These are phyloP conservation scores for Drosophila testacea DNA, from an alignment of 2,888 invertebrate genomes.

Conservation along the genomic window DNA sequence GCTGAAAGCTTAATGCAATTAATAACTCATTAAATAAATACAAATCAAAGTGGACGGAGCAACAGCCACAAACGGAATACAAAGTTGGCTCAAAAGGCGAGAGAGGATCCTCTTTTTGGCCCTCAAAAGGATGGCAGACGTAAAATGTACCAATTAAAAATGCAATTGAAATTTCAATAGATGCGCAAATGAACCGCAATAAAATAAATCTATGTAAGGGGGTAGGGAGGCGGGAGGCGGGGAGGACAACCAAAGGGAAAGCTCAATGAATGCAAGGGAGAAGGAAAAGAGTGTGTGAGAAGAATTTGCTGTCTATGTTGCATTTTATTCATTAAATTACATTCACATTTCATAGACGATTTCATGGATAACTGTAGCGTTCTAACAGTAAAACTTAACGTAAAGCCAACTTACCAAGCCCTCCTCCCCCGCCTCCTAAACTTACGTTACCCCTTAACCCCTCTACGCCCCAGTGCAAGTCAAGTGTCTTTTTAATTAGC, in stretches of 20 bases:
- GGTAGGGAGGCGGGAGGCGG: neutral
- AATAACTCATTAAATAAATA: slow-evolving; percentile 81
- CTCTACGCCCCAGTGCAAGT: slow-evolving; percentile 27
- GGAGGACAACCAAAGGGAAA: too few relatives aligned
- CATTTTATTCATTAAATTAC: slow-evolving; percentile 77
- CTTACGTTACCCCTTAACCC: too few relatives aligned
- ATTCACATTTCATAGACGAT: slow-evolving; percentile 81
- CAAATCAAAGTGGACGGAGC: slow-evolving; percentile 71
- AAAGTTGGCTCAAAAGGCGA: slow-evolving; percentile 25
- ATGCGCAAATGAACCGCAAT: slow-evolving; percentile 75
- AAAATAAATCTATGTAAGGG: slow-evolving; percentile 23
- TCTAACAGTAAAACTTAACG: slow-evolving; percentile 47
- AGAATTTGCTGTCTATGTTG: slow-evolving; percentile 28
- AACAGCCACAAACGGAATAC: slow-evolving; percentile 15
- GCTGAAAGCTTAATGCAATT: slow-evolving; percentile 74
- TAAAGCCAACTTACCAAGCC: slow-evolving; percentile 14
- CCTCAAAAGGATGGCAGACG: slow-evolving; percentile 73
- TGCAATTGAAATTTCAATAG: slow-evolving; percentile 74
- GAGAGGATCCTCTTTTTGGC: slow-evolving; percentile 23
- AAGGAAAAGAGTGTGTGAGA: neutral
- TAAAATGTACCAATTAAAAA: slow-evolving; percentile 82
- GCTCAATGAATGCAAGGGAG: neutral
- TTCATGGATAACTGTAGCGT: slow-evolving; percentile 65
- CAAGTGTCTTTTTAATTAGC: slow-evolving; percentile 83
- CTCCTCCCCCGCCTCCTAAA: neutral